A percentile compares a stretch with the other conserved stretches of the same genome.
phyloP scores from a whole-genome alignment of 2,797 vertebrate genomes.

The Danio choprae region DNA sequence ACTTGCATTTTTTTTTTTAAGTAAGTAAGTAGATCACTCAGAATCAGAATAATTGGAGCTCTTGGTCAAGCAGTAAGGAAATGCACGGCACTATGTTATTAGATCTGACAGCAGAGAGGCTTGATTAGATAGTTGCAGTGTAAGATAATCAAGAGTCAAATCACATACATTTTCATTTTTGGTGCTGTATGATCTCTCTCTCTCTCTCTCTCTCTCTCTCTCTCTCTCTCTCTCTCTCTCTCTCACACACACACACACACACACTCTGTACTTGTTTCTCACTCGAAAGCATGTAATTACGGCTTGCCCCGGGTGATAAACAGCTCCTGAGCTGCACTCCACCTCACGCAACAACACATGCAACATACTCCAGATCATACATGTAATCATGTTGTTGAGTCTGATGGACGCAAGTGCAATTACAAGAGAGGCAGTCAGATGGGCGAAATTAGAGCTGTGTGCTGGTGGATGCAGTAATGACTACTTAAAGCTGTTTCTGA shows the following conservation, averaged over 20 bases:
- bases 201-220: conserved; percentile 27
- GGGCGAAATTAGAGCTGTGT: conserved; percentile 55
- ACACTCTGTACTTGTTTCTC: conserved; percentile 45
- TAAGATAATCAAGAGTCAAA: conserved; percentile 60
- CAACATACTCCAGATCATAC: conserved; percentile 62
- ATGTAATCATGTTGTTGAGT: conserved; percentile 65
- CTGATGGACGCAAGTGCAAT: conserved; percentile 63
- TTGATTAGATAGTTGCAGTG: conserved; percentile 58
- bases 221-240: conserved; percentile 30
- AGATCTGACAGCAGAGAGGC: conserved; percentile 52
- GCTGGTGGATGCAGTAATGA: conserved; percentile 51
- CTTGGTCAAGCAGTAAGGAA: conserved; percentile 45
- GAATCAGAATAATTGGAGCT: conserved; percentile 57
- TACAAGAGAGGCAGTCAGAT: conserved; percentile 56
- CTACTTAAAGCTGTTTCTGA: conserved; percentile 59
- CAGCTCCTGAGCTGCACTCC: conserved; percentile 58
- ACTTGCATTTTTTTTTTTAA: conserved; percentile 17
- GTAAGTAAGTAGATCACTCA: conserved; percentile 10
- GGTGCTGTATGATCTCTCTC: conserved; percentile 44
- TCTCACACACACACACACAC: too few relatives aligned
- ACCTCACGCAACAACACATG: conserved; percentile 57
- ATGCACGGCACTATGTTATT: conserved; percentile 51
- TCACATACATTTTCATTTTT: conserved; percentile 57
- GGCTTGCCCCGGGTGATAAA: conserved; percentile 62
- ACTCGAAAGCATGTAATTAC: conserved; percentile 57